A percentile compares a stretch with the other conserved stretches of the same genome.
These are phyloP conservation scores for Tricholauxania praeusta DNA, from an alignment of 2,888 invertebrate species.

Conservation along the genomic window DNA sequence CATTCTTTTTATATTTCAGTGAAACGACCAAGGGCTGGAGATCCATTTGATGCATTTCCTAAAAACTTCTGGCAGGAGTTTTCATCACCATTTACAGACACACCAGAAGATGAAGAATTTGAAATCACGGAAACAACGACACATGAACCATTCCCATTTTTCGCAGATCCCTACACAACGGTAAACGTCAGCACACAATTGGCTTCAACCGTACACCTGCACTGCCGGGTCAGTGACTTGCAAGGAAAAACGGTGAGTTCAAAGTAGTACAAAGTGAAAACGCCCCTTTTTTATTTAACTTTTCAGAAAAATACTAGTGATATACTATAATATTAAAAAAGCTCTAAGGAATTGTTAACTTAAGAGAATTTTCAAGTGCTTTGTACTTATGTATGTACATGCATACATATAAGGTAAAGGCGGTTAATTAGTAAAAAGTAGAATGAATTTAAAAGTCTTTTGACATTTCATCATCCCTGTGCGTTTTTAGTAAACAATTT, in stretches of 20 bases:
- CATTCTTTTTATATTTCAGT: constrained; percentile 52
- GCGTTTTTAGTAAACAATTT: no score
- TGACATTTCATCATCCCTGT: no score
- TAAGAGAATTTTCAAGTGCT: no score
- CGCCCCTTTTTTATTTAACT: background rate
- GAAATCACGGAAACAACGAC: constrained; percentile 69
- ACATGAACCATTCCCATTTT: constrained; percentile 79
- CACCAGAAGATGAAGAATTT: constrained; percentile 65
- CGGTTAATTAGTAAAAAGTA: no score
- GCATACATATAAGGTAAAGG: no score
- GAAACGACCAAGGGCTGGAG: constrained; percentile 66
- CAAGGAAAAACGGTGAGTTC: constrained; percentile 76
- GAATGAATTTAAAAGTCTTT: no score
- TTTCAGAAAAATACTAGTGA: background rate
- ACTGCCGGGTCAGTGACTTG: constrained; percentile 77
- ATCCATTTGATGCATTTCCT: constrained; percentile 68
- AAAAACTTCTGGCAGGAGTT: constrained; percentile 69
- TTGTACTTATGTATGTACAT: no score
- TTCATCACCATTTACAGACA: constrained; percentile 68
- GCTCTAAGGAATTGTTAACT: no score
- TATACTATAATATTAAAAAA: no score
- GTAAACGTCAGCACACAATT: constrained; percentile 78
- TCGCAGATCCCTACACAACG: constrained; percentile 75
- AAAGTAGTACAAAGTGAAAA: background rate
- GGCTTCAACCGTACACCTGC: constrained; percentile 74